These are phyloP conservation scores for Ganaspis sp. DNA, from an alignment of 1,140 invertebrate species.

Conservation along the genomic window DNA sequence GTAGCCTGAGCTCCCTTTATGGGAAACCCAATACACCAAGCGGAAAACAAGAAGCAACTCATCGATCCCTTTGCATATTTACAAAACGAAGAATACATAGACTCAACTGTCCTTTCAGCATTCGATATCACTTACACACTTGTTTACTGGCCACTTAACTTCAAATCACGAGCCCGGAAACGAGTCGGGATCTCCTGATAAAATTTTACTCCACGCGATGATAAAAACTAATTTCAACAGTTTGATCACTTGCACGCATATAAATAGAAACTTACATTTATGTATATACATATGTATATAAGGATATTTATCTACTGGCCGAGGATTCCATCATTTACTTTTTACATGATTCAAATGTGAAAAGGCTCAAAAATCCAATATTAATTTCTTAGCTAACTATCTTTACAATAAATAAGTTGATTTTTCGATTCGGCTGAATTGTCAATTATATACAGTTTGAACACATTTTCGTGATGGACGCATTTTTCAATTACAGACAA, in stretches of 20 bases:
- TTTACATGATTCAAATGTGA: constrained; percentile 44
- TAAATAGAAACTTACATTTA: constrained; percentile 47
- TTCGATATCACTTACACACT: constrained; percentile 29
- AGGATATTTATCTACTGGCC: constrained; percentile 60
- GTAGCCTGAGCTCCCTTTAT: constrained; percentile 34
- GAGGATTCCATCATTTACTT: constrained; percentile 48
- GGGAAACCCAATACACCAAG: constrained; percentile 46
- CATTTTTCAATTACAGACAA: no score
- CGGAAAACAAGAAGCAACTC: constrained; percentile 45
- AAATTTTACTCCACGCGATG: background rate
- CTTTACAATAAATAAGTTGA: constrained; percentile 62
- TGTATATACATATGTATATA: constrained; percentile 55
- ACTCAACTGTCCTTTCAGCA: constrained; percentile 30
- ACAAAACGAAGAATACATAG: constrained; percentile 32
- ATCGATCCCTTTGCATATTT: constrained; percentile 33
- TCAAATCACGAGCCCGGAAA: constrained; percentile 30
- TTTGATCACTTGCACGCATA: constrained; percentile 43
- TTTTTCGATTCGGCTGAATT: constrained; percentile 45
- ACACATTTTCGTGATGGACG: constrained; percentile 45
- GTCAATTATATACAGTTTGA: constrained; percentile 59
- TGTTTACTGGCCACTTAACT: constrained; percentile 37
- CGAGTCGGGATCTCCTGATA: background rate
- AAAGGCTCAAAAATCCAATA: constrained; percentile 34
- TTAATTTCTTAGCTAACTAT: constrained; percentile 42
- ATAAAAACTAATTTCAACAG: constrained; percentile 5